These are phyloP conservation scores for Syngnathus floridae DNA, from an alignment of 2,113 vertebrate genomes.

Conservation along the genomic window DNA sequence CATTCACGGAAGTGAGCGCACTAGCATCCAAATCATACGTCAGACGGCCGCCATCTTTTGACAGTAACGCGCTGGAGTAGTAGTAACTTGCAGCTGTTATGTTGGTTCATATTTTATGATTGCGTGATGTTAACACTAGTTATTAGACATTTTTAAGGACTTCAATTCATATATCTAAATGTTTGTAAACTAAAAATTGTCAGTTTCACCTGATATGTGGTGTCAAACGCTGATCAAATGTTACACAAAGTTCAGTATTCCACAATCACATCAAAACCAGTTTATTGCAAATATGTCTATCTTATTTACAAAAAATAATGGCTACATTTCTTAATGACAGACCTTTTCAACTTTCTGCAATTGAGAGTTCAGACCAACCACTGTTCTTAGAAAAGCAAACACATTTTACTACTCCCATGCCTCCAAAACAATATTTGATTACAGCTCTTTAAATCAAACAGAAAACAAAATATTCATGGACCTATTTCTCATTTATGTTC, in stretches of 20 bases:
- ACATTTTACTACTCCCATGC: neutral
- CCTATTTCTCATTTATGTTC: constrained; percentile 25
- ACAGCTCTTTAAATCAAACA: neutral
- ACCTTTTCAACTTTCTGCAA: neutral
- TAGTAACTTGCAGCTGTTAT: too few species aligned
- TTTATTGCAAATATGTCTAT: constrained; percentile 44
- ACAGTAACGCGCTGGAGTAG: too few species aligned
- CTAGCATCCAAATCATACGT: too few species aligned
- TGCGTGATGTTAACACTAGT: too few species aligned
- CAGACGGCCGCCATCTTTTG: too few species aligned
- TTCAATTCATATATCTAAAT: too few species aligned
- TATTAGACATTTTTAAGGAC: too few species aligned
- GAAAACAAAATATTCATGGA: neutral
- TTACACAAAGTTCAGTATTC: neutral
- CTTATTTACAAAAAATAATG: constrained; percentile 41
- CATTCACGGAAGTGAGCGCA: too few species aligned
- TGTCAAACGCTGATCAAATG: neutral
- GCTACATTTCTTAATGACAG: neutral
- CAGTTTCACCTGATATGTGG: neutral
- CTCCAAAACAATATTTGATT: neutral
- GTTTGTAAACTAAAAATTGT: too few species aligned
- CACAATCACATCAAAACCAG: constrained; percentile 15
- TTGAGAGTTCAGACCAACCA: neutral
- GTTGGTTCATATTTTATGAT: too few species aligned
- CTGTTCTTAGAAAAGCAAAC: neutral